Evolutionary conservation across 2,113 vertebrate species (phyloP).

Genomic region (Hypomesus transpacificus): DNA sequence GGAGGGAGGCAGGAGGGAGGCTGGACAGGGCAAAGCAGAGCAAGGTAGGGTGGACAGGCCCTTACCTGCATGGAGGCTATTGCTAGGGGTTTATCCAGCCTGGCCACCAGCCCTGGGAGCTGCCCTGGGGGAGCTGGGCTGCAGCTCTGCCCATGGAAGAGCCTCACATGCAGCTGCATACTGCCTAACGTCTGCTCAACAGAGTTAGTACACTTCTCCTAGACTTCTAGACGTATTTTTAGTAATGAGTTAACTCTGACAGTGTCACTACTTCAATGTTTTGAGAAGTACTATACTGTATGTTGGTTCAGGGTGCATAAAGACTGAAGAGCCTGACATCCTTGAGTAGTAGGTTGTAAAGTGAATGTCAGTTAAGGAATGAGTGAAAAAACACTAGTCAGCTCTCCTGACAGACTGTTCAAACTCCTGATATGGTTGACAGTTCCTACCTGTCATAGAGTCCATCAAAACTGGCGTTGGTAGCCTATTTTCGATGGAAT

Average conservation of each 20-base stretch:
- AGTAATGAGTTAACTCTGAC: too few relatives aligned
- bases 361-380: not conserved
- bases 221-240: too few relatives aligned
- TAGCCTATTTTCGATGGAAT: too few relatives aligned
- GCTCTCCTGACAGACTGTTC: not conserved
- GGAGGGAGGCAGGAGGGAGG: not conserved
- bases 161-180: too few relatives aligned
- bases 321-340: too few relatives aligned
- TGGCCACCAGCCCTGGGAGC: conserved; percentile 37
- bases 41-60: conserved; percentile 27
- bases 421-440: not conserved
- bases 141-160: conserved; percentile 28
- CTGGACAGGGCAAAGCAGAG: not conserved
- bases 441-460: not conserved
- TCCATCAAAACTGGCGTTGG: not conserved
- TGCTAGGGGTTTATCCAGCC: conserved; percentile 30
- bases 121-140: conserved; percentile 45
- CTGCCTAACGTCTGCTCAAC: too few relatives aligned
- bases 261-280: too few relatives aligned
- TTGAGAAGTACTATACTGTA: too few relatives aligned
- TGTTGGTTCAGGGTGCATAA: too few relatives aligned
- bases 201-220: too few relatives aligned
- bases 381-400: not conserved
- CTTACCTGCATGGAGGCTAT: conserved; percentile 47
- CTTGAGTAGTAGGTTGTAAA: not conserved